phyloP scores from a whole-genome alignment of 2,888 invertebrate species.

The Leistus spinibarbis region DNA sequence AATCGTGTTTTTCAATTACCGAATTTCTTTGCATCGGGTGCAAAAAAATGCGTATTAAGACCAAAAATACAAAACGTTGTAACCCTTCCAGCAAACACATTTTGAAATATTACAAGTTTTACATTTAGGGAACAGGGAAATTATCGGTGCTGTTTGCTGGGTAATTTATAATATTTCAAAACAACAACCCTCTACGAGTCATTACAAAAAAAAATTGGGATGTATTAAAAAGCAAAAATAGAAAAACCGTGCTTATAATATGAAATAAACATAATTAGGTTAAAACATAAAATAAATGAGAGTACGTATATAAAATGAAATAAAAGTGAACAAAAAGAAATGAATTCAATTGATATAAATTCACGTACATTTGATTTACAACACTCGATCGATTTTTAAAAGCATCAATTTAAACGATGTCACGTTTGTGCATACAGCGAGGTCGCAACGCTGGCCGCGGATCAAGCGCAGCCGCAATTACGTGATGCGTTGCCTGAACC shows the following conservation, averaged over 20 bases:
- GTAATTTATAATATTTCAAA: too few species aligned
- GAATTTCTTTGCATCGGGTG: too few species aligned
- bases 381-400: constrained; percentile 29
- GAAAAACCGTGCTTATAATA: neutral
- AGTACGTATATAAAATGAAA: neutral
- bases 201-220: too few species aligned
- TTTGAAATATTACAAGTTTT: too few species aligned
- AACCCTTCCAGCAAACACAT: too few species aligned
- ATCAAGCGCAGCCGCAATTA: constrained; percentile 2
- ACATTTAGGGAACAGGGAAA: too few species aligned
- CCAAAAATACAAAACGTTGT: too few species aligned
- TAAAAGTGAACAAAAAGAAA: neutral
- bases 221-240: neutral
- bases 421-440: constrained; percentile 24
- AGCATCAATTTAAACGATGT: constrained; percentile 25
- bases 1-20: too few species aligned
- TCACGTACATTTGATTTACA: constrained; percentile 7
- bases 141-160: too few species aligned
- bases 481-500: constrained; percentile 16
- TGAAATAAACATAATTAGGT: neutral
- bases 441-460: constrained; percentile 1
- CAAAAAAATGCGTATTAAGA: too few species aligned
- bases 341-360: constrained; percentile 12
- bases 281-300: neutral
- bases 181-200: too few species aligned